phyloP scores from a whole-genome alignment of 30 jellyfish, hydroid and myxozoan genomes.

The Catostylus mosaicus region DNA sequence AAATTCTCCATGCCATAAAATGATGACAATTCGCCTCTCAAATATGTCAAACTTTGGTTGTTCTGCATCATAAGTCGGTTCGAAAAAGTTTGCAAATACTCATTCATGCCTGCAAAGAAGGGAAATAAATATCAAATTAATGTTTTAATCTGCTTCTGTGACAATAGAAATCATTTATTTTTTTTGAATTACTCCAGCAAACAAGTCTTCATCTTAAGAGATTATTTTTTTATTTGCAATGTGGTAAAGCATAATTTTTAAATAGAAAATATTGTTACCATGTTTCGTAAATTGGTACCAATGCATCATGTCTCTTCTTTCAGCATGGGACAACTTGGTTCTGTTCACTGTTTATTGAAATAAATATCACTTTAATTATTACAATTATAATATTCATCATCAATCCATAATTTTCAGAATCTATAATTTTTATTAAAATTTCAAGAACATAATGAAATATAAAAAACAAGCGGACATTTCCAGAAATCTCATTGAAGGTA shows the following conservation, averaged over 20 bases:
- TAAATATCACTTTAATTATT: not conserved
- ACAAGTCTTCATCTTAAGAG: not conserved
- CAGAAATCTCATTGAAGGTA: not conserved
- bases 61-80: not conserved
- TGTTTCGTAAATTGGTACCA: slow-evolving; percentile 11
- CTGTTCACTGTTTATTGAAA: slow-evolving; percentile 16
- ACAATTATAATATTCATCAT: not conserved
- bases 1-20: slow-evolving; percentile 5
- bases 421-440: not conserved
- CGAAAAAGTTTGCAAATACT: slow-evolving; percentile 10
- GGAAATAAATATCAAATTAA: not conserved
- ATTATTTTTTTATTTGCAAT: not conserved
- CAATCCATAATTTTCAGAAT: not conserved
- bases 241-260: not conserved
- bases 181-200: not conserved
- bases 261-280: too few relatives aligned
- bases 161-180: too few relatives aligned
- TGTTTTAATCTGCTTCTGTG: not conserved
- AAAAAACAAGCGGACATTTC: not conserved
- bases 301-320: slow-evolving; percentile 2
- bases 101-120: not conserved
- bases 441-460: not conserved
- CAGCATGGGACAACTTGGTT: not conserved
- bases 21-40: slow-evolving; percentile 12
- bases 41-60: not conserved